Base-by-base conservation (phyloP, 1,140 invertebrate species). In the Drosophila aff. region DNA sequence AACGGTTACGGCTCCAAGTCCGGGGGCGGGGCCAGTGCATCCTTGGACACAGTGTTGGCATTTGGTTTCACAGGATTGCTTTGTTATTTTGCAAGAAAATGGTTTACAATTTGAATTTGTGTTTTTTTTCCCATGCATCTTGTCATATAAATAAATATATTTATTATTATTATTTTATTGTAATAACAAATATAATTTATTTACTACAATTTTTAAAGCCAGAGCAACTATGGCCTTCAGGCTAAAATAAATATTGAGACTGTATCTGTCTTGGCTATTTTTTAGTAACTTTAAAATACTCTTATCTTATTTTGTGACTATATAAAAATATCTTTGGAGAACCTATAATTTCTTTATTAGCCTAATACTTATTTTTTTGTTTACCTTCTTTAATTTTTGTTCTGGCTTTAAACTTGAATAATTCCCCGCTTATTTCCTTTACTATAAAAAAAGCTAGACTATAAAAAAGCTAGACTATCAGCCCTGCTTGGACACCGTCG, bases 1-100 rank as follows among this genome's bases (percentile, higher is more conserved):
- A n/a, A 62, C 18, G 63, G 58, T 43, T 65, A 63, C 28, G 40
- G 63, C 28, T 57, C 21, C 18, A 33, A 44, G 38, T 57, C 38
- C 53, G 21, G 36, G 23, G 36, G 53, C 53, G 36, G 33, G 15
- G 53, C 21, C 36, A 57, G 9, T 57, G 53, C 53, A 57, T 40
- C 21, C 36, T 16, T 16, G 33, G 15, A 55, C 18, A 4, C 21
- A 57, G 53, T 26, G 53, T 11, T 57, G 36, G 4, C 18, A 2
- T 21, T 4, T 1, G 13, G 28, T 13, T 15, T 15, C 13, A 21
- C 7, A 4, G 18, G 2, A 2, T 15, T 4, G 15, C 2, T 26
- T 49, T 10, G 8, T n/a, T 5, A n/a, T 50, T 50, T 4, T 1
- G 11, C 9, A 11, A 21, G 21, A 7, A 9, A 16, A 8, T 26